Conservation (phyloP, 2,113 vertebrate species). For the Clinocottus analis region DNA sequence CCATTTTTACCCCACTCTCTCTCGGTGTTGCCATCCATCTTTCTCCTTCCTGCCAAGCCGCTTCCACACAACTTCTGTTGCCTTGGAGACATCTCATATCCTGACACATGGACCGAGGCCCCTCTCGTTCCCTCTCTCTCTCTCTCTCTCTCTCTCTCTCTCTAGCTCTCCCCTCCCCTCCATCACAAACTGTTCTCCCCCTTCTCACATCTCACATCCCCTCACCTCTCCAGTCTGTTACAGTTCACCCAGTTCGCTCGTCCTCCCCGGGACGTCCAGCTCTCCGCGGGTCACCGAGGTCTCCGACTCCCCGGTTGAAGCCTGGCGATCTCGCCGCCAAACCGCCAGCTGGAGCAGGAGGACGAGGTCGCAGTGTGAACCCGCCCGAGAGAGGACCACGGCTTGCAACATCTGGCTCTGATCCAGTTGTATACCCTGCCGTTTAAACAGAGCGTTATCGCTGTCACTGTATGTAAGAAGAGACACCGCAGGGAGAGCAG, state of each 20-base stretch:
- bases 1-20: conserved; percentile 52
- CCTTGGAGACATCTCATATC: conserved; percentile 70
- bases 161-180: conserved; percentile 3
- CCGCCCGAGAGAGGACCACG: neutral
- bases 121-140: conserved; percentile 3
- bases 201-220: conserved; percentile 27
- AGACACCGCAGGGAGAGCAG: conserved; percentile 2
- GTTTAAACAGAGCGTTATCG: conserved; percentile 18
- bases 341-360: conserved; percentile 16
- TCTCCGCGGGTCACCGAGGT: neutral
- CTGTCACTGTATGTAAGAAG: conserved; percentile 6
- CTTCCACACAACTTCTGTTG: conserved; percentile 56
- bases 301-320: conserved; percentile 7
- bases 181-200: neutral
- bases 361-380: neutral
- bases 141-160: neutral
- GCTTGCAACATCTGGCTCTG: conserved; percentile 24
- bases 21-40: conserved; percentile 66
- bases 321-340: conserved; percentile 1
- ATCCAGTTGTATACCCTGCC: neutral
- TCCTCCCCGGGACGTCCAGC: neutral
- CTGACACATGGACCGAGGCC: conserved; percentile 60
- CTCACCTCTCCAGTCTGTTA: conserved; percentile 32
- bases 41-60: conserved; percentile 33
- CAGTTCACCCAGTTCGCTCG: conserved; percentile 9